phyloP scores from a whole-genome alignment of 2,797 vertebrate species.

The Halcyon smyrnensis region DNA sequence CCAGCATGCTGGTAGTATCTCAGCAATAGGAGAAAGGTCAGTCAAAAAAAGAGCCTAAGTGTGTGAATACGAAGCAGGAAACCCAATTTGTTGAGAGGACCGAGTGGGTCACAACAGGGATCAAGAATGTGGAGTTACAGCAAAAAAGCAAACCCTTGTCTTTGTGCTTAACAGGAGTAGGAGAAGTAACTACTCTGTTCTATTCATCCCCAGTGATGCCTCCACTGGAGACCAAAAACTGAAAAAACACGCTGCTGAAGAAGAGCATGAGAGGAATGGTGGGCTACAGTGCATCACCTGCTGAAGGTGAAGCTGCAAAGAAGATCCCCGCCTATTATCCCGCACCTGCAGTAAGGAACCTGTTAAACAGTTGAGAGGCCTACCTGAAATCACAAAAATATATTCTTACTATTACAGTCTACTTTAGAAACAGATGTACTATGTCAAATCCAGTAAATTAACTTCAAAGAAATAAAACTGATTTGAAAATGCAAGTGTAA shows the following conservation, averaged over 20 bases:
- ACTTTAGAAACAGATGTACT: not conserved
- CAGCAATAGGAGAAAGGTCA: not conserved
- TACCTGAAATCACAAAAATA: not conserved
- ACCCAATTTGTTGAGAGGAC: not conserved
- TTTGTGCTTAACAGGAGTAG: not conserved
- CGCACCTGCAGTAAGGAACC: not conserved
- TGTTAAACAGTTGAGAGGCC: not conserved
- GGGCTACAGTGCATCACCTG: not conserved
- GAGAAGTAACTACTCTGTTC: not conserved
- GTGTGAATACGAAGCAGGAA: not conserved
- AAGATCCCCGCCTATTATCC: not conserved
- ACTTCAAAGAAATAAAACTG: not conserved
- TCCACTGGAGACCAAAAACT: not conserved
- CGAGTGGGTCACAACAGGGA: not conserved
- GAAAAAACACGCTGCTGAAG: not conserved
- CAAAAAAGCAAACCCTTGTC: not conserved
- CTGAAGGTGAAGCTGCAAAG: not conserved
- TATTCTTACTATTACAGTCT: not conserved
- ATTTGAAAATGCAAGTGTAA: no score
- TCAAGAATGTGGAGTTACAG: not conserved
- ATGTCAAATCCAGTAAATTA: not conserved
- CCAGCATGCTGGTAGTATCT: not conserved
- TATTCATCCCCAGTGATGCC: not conserved
- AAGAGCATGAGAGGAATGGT: fast-evolving
- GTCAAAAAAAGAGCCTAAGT: not conserved